These are phyloP conservation scores for Meriones psammophilus DNA, from an alignment of 2,797 vertebrate species.

Conservation along the genomic window DNA sequence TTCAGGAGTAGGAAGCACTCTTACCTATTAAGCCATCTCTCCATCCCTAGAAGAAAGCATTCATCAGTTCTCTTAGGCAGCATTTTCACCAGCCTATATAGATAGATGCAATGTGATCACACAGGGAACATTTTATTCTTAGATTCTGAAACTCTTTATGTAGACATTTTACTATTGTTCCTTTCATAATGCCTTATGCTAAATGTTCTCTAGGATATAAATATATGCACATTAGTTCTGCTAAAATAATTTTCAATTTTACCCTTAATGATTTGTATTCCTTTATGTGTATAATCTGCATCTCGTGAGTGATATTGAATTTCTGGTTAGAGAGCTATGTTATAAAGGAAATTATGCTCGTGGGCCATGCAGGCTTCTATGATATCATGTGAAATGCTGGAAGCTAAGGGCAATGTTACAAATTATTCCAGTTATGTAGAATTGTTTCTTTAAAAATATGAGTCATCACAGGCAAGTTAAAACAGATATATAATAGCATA, in stretches of 20 bases:
- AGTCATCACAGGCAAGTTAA: conserved; percentile 83
- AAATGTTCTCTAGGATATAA: neutral
- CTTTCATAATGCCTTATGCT: neutral
- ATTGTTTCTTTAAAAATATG: conserved; percentile 66
- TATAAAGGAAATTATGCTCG: conserved; percentile 45
- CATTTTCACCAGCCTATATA: neutral
- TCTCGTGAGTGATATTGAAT: conserved; percentile 49
- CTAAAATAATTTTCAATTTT: conserved; percentile 6
- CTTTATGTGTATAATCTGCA: neutral
- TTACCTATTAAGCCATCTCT: neutral
- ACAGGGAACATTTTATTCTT: neutral
- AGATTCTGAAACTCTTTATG: neutral
- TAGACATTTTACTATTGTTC: neutral
- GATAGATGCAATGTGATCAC: neutral
- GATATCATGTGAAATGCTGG: conserved; percentile 60
- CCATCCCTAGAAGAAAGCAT: neutral
- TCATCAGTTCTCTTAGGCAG: neutral
- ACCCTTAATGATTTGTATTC: neutral
- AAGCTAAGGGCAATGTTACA: conserved; percentile 75
- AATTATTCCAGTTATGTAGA: conserved; percentile 73
- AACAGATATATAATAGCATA: conserved; percentile 73
- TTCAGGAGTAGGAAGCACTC: neutral
- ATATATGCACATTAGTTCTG: neutral
- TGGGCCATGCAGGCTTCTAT: conserved; percentile 69
- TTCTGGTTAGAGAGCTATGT: conserved; percentile 2